These are phyloP conservation scores for Caenorhabditis brenneri DNA, from an alignment of 1,140 invertebrate genomes.

Conservation along the genomic window DNA sequence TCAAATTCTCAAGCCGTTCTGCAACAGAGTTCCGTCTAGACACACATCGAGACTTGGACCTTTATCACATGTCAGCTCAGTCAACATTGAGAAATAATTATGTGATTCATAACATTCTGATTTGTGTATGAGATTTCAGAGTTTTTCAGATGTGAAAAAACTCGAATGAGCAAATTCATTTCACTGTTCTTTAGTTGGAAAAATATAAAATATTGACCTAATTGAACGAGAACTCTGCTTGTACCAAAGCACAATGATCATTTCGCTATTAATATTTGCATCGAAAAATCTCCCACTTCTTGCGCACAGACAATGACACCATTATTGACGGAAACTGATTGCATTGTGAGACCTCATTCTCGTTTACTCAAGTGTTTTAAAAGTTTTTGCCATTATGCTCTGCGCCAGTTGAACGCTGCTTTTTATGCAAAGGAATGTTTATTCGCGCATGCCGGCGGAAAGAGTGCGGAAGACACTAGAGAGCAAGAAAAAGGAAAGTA, in stretches of 20 bases:
- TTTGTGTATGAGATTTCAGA: not conserved
- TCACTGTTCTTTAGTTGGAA: not conserved
- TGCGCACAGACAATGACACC: slow-evolving; percentile 4
- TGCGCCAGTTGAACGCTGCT: not conserved
- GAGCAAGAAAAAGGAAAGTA: not conserved
- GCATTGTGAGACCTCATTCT: not conserved
- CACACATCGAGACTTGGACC: not conserved
- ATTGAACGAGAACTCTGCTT: not conserved
- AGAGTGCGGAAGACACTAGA: not conserved
- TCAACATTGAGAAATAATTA: not conserved
- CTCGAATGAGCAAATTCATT: too few relatives aligned
- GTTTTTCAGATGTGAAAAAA: not conserved
- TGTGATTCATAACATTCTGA: not conserved
- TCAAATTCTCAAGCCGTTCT: not conserved
- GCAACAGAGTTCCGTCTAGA: not conserved
- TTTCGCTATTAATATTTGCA: not conserved
- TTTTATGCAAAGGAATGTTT: slow-evolving; percentile 12
- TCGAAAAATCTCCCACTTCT: not conserved
- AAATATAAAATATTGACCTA: not conserved
- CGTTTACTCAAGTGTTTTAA: slow-evolving; percentile 30
- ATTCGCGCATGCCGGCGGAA: not conserved
- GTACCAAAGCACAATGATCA: slow-evolving; percentile 26
- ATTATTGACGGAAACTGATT: slow-evolving; percentile 17
- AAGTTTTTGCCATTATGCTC: slow-evolving; percentile 20
- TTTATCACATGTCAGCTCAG: not conserved